Conservation (phyloP, 2,113 vertebrate genomes). For the Poicephalus gulielmi region DNA sequence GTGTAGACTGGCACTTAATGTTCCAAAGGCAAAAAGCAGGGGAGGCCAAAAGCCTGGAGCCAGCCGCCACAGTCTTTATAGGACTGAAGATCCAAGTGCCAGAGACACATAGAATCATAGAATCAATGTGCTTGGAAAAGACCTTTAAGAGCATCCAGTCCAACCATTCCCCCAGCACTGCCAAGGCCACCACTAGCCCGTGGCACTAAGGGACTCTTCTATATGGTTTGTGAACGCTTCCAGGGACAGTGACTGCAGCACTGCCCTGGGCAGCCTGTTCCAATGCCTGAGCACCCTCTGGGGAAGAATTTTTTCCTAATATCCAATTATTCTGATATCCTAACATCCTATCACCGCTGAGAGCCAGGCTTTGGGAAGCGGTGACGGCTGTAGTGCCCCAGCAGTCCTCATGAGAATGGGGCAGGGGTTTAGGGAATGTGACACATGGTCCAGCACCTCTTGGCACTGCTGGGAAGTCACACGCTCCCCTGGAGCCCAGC, state of each 20-base stretch:
- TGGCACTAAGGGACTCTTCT: background rate
- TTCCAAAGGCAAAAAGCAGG: background rate
- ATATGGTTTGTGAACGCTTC: background rate
- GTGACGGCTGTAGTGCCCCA: background rate
- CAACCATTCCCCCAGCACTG: background rate
- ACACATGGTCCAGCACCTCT: background rate
- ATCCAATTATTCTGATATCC: background rate
- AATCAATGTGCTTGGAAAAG: background rate
- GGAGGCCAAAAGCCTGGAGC: background rate
- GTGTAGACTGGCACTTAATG: background rate
- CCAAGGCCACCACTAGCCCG: background rate
- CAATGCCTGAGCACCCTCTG: background rate
- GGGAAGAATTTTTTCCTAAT: background rate
- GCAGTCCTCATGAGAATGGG: background rate
- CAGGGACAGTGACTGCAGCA: background rate
- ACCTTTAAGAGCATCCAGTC: background rate
- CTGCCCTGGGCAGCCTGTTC: background rate
- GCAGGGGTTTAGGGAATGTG: background rate
- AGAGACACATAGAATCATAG: background rate
- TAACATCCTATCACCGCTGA: background rate
- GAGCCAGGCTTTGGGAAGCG: background rate
- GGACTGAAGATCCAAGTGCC: background rate
- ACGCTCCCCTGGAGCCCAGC: fast-evolving
- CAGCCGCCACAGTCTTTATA: background rate
- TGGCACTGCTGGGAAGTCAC: background rate